Evolutionary conservation across 2,888 invertebrate species (phyloP).

Genomic region (Isotomurus palustris): DNA sequence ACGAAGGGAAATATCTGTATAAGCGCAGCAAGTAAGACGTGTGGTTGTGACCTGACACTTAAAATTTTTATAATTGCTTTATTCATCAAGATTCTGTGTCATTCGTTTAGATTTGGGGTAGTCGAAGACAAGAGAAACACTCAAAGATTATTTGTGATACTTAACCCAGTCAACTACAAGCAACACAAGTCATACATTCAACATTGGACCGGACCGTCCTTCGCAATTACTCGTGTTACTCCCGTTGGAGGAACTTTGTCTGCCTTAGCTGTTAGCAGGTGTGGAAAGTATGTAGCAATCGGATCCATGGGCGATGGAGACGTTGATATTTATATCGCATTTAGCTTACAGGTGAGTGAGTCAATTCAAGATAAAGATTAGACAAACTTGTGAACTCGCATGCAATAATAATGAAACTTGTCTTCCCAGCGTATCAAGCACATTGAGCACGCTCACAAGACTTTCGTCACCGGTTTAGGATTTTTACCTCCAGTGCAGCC

Average conservation of each 20-base stretch:
- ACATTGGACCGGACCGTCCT: slow-evolving; percentile 53
- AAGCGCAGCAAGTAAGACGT: slow-evolving; percentile 67
- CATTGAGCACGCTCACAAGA: slow-evolving; percentile 80
- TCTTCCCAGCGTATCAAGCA: slow-evolving; percentile 68
- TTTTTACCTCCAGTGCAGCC: slow-evolving; percentile 67
- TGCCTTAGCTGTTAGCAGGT: slow-evolving; percentile 80
- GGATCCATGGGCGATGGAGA: slow-evolving; percentile 92
- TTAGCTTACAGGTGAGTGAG: slow-evolving; percentile 76
- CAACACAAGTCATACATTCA: slow-evolving; percentile 45
- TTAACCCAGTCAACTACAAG: slow-evolving; percentile 52
- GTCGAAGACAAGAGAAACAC: slow-evolving; percentile 64
- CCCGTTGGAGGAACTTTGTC: slow-evolving; percentile 71
- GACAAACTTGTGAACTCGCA: too few species aligned
- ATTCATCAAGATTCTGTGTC: too few species aligned
- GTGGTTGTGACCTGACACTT: too few species aligned
- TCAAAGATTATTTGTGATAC: slow-evolving; percentile 63
- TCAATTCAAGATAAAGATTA: background rate
- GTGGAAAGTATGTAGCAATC: slow-evolving; percentile 85
- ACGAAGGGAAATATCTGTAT: slow-evolving; percentile 73
- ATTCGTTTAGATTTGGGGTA: slow-evolving; percentile 59
- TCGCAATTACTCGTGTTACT: slow-evolving; percentile 56
- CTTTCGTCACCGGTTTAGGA: slow-evolving; percentile 94
- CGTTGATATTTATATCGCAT: slow-evolving; percentile 83
- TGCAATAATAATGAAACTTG: too few species aligned
- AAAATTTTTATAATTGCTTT: too few species aligned